Evolutionary conservation across 2,888 invertebrate genomes (phyloP).

Genomic region (Leptinotarsa tumamoca): DNA sequence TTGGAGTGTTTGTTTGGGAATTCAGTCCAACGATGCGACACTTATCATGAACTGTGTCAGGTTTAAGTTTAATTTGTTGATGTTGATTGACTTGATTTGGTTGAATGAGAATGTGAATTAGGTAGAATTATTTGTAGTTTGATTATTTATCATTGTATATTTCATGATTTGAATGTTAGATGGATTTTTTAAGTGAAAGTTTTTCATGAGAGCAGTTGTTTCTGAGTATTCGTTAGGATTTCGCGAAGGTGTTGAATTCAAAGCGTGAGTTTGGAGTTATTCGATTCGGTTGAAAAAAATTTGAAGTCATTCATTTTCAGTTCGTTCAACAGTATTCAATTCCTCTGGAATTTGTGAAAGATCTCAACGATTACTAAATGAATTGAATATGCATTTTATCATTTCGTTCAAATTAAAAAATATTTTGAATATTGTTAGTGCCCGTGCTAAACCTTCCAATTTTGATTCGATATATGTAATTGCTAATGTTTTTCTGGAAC

Average conservation of each 20-base stretch:
- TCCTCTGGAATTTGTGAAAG: not conserved
- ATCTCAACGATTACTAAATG: not conserved
- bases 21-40: not conserved
- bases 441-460: not conserved
- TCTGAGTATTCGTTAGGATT: not conserved
- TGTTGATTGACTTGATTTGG: not conserved
- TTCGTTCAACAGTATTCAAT: not conserved
- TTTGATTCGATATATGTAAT: conserved; percentile 1
- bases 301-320: not conserved
- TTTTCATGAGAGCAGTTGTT: not conserved
- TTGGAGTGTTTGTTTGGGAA: not conserved
- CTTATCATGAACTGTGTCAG: not conserved
- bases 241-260: conserved; percentile 13
- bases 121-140: not conserved
- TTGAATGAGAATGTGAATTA: not conserved
- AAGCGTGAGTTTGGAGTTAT: conserved; percentile 5
- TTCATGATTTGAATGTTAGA: not conserved
- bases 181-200: not conserved
- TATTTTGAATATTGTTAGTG: conserved; percentile 11
- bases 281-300: conserved; percentile 6
- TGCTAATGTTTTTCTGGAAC: not conserved
- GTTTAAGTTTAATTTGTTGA: not conserved
- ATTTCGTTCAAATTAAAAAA: not conserved
- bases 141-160: not conserved
- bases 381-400: not conserved